Evolutionary conservation across 2,113 vertebrate species (phyloP).

Genomic region (Grantiella picta): DNA sequence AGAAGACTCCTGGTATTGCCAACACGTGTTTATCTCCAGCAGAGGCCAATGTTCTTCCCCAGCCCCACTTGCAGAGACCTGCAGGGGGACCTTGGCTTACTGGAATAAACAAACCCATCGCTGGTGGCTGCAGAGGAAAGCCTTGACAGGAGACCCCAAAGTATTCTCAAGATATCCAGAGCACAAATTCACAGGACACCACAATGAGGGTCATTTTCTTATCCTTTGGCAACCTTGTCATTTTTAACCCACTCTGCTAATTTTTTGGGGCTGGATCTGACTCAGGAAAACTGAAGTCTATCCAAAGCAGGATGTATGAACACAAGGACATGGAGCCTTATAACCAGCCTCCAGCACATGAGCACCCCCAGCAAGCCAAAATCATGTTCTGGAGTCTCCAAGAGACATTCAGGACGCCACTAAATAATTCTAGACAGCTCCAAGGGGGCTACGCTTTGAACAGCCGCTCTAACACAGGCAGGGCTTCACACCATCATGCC

Average conservation of each 20-base stretch:
- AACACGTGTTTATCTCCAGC: background rate
- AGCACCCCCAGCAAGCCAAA: background rate
- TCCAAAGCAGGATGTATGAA: background rate
- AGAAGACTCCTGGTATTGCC: background rate
- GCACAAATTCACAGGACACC: background rate
- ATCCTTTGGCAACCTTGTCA: background rate
- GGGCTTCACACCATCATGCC: background rate
- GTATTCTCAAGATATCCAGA: background rate
- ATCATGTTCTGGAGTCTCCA: background rate
- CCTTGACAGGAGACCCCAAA: background rate
- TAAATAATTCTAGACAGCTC: background rate
- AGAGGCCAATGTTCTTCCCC: fast-evolving
- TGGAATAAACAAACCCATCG: background rate
- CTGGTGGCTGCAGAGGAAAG: background rate
- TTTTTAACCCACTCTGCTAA: background rate
- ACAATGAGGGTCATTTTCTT: background rate
- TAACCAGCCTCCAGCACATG: background rate
- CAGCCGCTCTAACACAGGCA: background rate
- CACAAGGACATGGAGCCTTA: background rate
- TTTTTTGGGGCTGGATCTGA: background rate
- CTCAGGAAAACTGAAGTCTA: background rate
- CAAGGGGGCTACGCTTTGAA: background rate
- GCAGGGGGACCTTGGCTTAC: background rate
- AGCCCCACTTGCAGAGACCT: fast-evolving
- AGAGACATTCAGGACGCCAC: background rate